These are phyloP conservation scores for Gobionotothen gibberifrons DNA, from an alignment of 2,797 vertebrate species.

Conservation along the genomic window DNA sequence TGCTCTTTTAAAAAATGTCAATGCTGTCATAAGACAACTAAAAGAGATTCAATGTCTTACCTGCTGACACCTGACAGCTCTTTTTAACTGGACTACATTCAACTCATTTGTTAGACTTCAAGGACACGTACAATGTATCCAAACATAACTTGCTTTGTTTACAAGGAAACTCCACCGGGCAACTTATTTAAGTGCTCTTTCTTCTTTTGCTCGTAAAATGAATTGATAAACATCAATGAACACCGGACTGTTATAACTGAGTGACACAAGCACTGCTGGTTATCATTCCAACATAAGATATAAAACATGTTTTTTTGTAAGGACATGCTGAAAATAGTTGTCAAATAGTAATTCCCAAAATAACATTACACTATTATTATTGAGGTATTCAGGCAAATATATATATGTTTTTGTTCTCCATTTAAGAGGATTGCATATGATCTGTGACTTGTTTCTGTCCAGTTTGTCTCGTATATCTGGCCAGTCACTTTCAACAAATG, in stretches of 20 bases:
- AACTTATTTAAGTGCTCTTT: neutral
- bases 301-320: slow-evolving; percentile 10
- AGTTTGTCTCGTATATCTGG: slow-evolving; percentile 18
- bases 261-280: slow-evolving; percentile 15
- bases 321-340: slow-evolving; percentile 4
- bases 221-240: slow-evolving; percentile 11
- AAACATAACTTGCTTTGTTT: neutral
- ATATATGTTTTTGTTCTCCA: neutral
- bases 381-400: neutral
- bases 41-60: neutral
- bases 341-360: slow-evolving; percentile 16
- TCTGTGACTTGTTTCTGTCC: slow-evolving; percentile 10
- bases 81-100: neutral
- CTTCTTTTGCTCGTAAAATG: neutral
- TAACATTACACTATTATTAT: neutral
- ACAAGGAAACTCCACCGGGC: neutral
- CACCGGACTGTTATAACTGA: neutral
- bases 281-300: slow-evolving; percentile 17
- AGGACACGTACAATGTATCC: neutral
- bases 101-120: neutral
- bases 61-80: neutral
- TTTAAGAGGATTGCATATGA: slow-evolving; percentile 3
- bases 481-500: slow-evolving; percentile 30
- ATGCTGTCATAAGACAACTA: neutral
- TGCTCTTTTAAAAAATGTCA: neutral